Evolutionary conservation across 2,797 vertebrate genomes (phyloP), one percentile per base, ranked within the genome.

Genomic region (Syndactyla subalaris): DNA sequence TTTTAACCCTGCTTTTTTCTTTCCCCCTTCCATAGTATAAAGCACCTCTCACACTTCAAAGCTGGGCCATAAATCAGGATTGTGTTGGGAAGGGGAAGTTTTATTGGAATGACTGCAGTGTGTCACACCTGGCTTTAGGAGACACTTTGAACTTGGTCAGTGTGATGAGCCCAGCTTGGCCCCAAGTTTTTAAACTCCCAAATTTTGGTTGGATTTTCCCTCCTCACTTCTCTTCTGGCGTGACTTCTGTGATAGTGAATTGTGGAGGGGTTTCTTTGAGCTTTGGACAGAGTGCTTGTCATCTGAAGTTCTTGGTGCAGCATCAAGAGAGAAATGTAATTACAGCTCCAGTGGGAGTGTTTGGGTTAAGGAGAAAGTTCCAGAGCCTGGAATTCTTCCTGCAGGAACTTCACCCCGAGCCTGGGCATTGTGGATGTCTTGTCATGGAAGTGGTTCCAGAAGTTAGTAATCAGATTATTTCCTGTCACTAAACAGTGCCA

Each of bases 81-180:
- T 52, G 79, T 5, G 3, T 59, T 80, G 8, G 14, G 58, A 59
- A 87, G 67, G 54, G 67, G 63, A 63, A 14, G 29, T n/a, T 92
- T 78, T 75, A 10, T n/a, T 71, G 88, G 67, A 41, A 61, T 41
- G 38, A 32, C 75, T 94, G 61, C 39, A 59, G 61, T 76, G 65
- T 46, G 51, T 85, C 55, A 2, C 46, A 65, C 51, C 30, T 66
- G 73, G 61, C 63, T 94, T n/a, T 55, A 51, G 79, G 52, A 54
- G 26, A 12, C 15, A 5, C 55, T 93, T 90, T 22, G 51, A 70
- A 55, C 59, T 46, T 65, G 76, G 38, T 73, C 34, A 72, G 54
- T 38, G 46, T 12, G 26, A 22, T 39, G n/a, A 55, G 10, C 23
- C 9, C 1, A 2, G 1, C 24, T 51, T 1, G 3, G 38, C 18